These are phyloP conservation scores for Crenichthys baileyi DNA, from an alignment of 2,797 vertebrate species.

Conservation along the genomic window DNA sequence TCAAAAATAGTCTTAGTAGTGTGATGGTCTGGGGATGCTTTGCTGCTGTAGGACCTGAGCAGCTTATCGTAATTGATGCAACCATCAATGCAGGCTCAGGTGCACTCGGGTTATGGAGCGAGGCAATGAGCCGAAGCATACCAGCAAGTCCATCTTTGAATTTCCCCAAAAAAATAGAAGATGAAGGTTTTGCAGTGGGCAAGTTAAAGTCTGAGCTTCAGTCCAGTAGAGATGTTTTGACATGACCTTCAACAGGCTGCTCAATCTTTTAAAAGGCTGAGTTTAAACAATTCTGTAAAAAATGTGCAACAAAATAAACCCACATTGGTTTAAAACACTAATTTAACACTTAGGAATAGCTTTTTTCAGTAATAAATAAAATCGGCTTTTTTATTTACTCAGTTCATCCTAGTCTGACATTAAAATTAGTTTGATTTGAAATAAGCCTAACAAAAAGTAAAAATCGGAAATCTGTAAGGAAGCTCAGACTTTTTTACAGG, in stretches of 20 bases:
- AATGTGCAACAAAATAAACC: not conserved
- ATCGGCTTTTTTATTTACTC: not conserved
- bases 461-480: not conserved
- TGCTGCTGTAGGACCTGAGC: not conserved
- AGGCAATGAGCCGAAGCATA: not conserved
- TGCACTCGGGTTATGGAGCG: not conserved
- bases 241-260: not conserved
- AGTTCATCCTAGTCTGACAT: not conserved
- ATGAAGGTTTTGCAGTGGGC: too few relatives aligned
- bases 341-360: not conserved
- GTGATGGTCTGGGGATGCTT: not conserved
- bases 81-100: not conserved
- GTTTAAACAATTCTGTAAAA: not conserved
- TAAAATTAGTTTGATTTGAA: not conserved
- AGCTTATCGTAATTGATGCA: too few relatives aligned
- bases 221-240: not conserved
- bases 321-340: not conserved
- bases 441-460: not conserved
- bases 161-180: not conserved
- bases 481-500: not conserved
- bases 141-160: not conserved
- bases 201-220: not conserved
- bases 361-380: not conserved
- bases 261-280: not conserved
- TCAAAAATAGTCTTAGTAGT: not conserved